Evolutionary conservation across 2,797 vertebrate species (phyloP).

Genomic region (Oreortyx pictus): DNA sequence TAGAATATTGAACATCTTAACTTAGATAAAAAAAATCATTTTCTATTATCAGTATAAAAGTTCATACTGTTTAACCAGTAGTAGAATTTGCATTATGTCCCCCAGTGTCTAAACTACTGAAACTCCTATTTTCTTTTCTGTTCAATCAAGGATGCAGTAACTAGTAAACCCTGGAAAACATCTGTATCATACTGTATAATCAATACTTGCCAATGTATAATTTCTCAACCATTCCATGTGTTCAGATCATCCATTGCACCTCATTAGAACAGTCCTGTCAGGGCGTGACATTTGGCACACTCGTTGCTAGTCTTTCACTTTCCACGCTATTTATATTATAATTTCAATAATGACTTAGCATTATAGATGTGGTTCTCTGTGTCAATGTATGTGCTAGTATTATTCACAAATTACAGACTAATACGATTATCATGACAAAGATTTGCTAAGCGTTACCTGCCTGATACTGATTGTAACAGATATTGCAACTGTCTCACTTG

Average conservation of each 20-base stretch:
- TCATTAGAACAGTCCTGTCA: background rate
- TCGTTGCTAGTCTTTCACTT: background rate
- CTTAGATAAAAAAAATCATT: background rate
- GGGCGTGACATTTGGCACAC: constrained; percentile 5
- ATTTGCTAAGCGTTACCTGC: constrained; percentile 41
- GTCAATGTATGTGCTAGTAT: constrained; percentile 44
- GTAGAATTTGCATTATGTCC: background rate
- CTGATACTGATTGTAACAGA: constrained; percentile 17
- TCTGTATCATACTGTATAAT: constrained; percentile 18
- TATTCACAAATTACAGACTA: constrained; percentile 8
- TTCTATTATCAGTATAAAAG: background rate
- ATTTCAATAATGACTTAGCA: background rate
- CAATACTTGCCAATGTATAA: background rate
- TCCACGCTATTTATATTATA: constrained; percentile 24
- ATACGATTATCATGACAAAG: constrained; percentile 48
- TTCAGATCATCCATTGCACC: background rate
- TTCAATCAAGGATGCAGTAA: background rate
- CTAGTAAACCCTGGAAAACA: background rate
- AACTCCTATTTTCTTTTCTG: background rate
- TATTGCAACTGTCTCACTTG: background rate
- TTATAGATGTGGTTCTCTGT: background rate
- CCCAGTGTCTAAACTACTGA: background rate
- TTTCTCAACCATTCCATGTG: background rate
- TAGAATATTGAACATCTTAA: background rate
- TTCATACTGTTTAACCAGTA: background rate